Base-by-base conservation (phyloP, 1,140 invertebrate genomes). In the Drosophila gunungcola region DNA sequence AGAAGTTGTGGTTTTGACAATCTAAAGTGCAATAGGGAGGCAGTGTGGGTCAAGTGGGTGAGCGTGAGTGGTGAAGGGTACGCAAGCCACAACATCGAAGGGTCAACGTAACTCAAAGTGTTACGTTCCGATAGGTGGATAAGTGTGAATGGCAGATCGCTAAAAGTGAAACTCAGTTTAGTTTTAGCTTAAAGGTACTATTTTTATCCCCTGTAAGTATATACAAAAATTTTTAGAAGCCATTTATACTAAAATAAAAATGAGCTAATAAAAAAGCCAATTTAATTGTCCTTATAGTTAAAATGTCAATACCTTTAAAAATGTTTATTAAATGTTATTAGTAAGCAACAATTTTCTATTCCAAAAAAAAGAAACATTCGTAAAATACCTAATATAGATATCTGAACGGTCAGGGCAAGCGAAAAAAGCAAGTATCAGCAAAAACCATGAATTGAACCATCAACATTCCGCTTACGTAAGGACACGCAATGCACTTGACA, bases 1-100 rank as follows among this genome's bases (percentile, higher is more conserved):
- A 42, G 13, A 36, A 45, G 16, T 38, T 45, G 45, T 82, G 84
- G 67, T 76, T 88, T 64, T 88, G 83, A 86, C 83, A 88, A 76
- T 65, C 54, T 54, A 76, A 76, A 80, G 80, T 75, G 76, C 70
- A 67, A 57, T 57, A 61, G 49, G 49, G 54, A 43, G 53, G 36
- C 49, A 51, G 56, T 77, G 56, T 70, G 75, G 75, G 56, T 77
- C 74, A 76, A 75, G 72, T 76, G 49, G 21, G 48, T 67, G 29
- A 32, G 6, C 29, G 29, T 11, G 39, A 52, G 39, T 43, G 45
- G 56, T 46, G 41, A 52, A 48, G 70, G 54, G 25, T 72, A 48
- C 16, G 67, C 38, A 32, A 68, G 2, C 32, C 29, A 56, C 49
- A 69, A 65, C 69, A 58, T 52, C 57, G 21, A 48, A 53, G 55